These are phyloP conservation scores for Andrena cerasifolii DNA, from an alignment of 1,140 invertebrate species.

Conservation along the genomic window DNA sequence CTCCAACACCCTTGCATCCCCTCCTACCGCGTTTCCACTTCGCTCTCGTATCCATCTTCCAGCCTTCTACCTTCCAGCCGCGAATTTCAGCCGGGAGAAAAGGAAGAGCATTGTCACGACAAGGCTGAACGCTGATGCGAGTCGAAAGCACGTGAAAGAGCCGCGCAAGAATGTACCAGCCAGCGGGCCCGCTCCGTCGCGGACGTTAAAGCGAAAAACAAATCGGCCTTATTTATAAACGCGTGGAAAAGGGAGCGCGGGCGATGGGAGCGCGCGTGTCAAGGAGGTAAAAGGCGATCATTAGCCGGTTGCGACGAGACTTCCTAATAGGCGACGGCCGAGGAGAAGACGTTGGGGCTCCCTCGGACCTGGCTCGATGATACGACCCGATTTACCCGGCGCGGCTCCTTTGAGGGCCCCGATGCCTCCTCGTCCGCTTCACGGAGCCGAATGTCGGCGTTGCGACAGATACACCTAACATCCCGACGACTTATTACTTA, in stretches of 20 bases:
- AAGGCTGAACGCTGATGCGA: too few species aligned
- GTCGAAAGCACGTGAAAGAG: too few species aligned
- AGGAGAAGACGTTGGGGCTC: conserved; percentile 70
- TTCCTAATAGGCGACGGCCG: conserved; percentile 72
- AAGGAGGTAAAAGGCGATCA: conserved; percentile 57
- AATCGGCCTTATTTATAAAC: background rate
- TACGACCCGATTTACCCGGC: conserved; percentile 58
- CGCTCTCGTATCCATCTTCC: too few species aligned
- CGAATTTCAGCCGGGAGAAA: too few species aligned
- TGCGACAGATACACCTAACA: conserved; percentile 68
- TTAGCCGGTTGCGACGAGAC: conserved; percentile 70
- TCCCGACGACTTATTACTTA: conserved; percentile 39
- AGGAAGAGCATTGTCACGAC: too few species aligned
- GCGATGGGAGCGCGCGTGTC: conserved; percentile 16
- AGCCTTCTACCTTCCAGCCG: too few species aligned
- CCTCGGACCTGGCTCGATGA: conserved; percentile 63
- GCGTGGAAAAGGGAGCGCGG: background rate
- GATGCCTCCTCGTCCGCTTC: conserved; percentile 66
- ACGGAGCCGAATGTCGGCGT: conserved; percentile 66
- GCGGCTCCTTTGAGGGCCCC: conserved; percentile 72
- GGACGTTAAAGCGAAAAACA: background rate
- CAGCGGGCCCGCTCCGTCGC: too few species aligned
- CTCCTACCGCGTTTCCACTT: too few species aligned
- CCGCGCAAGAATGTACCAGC: too few species aligned
- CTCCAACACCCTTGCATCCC: too few species aligned